These are phyloP conservation scores for Coilia nasus DNA, from an alignment of 2,797 vertebrate species.

Conservation along the genomic window DNA sequence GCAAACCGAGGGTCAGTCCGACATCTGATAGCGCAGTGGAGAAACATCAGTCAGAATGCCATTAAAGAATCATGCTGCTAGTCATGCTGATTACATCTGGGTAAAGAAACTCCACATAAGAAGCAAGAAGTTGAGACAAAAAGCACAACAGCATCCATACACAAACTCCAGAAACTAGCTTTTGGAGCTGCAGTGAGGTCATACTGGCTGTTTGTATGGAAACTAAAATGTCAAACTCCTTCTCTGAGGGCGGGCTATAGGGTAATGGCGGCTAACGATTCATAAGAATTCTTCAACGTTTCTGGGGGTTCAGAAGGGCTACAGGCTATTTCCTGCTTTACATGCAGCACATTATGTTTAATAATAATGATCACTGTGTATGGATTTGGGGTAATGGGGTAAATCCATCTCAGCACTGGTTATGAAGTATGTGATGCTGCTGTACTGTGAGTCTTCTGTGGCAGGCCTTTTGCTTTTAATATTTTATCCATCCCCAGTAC, in stretches of 20 bases:
- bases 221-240: background rate
- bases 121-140: conserved; percentile 3
- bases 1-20: conserved; percentile 9
- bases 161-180: background rate
- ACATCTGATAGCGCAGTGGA: conserved; percentile 51
- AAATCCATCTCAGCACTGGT: background rate
- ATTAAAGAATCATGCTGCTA: conserved; percentile 59
- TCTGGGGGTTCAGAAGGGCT: background rate
- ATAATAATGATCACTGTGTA: background rate
- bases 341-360: background rate
- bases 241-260: background rate
- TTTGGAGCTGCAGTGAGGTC: background rate
- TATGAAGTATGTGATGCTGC: background rate
- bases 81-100: conserved; percentile 54
- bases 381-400: background rate
- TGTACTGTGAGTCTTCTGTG: no score
- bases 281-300: background rate
- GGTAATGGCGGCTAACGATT: background rate
- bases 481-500: background rate
- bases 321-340: background rate
- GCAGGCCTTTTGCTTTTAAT: background rate
- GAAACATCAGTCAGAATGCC: conserved; percentile 49
- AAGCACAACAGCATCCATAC: background rate
- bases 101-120: conserved; percentile 37
- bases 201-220: background rate